These are phyloP conservation scores for Deroptyus accipitrinus DNA, from an alignment of 2,113 vertebrate genomes.

Conservation along the genomic window DNA sequence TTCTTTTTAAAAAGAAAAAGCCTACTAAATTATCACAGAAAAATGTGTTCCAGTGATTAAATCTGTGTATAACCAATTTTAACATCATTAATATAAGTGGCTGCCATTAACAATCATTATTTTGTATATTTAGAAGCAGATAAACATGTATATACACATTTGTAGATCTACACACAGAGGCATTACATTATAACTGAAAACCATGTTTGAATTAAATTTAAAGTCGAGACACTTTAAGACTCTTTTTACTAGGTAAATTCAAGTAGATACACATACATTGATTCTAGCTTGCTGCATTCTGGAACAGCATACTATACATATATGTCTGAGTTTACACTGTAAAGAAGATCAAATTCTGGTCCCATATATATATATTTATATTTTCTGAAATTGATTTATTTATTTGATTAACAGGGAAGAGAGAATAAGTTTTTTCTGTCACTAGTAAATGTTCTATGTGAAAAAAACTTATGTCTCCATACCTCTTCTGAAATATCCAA, in stretches of 20 bases:
- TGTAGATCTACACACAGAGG: not conserved
- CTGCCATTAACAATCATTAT: not conserved
- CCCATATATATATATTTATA: not conserved
- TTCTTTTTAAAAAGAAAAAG: not conserved
- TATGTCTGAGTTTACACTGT: not conserved
- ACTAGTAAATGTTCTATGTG: not conserved
- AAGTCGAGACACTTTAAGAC: not conserved
- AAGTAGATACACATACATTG: fast-evolving
- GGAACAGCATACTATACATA: not conserved
- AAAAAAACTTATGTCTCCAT: not conserved
- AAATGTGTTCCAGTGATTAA: not conserved
- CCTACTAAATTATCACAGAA: not conserved
- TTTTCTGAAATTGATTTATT: not conserved
- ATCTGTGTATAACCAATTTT: not conserved
- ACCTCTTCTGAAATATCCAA: not conserved
- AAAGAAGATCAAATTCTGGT: not conserved
- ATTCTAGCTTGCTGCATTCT: not conserved
- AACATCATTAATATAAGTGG: not conserved
- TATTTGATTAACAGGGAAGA: not conserved
- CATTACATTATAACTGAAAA: not conserved
- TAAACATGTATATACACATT: not conserved
- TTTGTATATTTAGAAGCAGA: not conserved
- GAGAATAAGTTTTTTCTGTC: not conserved
- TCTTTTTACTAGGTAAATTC: not conserved
- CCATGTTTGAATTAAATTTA: not conserved